Conservation (phyloP, 2,888 invertebrate species). For the Myathropa florea region DNA sequence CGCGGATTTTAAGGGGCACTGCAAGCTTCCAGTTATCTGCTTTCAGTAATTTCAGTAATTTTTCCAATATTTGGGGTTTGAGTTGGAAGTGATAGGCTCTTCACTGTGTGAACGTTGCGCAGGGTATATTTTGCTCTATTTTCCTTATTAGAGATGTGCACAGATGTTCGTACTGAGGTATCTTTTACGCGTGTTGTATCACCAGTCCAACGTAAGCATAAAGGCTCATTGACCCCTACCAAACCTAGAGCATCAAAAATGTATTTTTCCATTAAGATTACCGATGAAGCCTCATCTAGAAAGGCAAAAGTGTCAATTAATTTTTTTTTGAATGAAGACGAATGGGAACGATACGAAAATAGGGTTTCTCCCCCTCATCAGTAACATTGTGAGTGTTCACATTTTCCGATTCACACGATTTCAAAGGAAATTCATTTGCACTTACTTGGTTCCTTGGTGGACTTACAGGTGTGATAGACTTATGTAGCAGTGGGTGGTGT, state of each 20-base stretch:
- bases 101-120: not conserved
- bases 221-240: not conserved
- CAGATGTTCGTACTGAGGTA: not conserved
- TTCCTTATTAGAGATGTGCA: not conserved
- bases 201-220: constrained; percentile 18
- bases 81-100: not conserved
- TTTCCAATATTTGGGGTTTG: constrained; percentile 6
- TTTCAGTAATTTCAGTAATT: no score
- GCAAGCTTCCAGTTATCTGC: constrained; percentile 24
- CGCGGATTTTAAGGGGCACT: constrained; percentile 5
- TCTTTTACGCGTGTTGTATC: constrained; percentile 11
- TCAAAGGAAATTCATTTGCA: no score
- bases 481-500: no score
- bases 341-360: no score
- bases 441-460: no score
- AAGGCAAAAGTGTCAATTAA: no score
- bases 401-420: no score
- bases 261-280: not conserved
- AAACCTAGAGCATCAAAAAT: not conserved
- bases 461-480: no score
- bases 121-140: not conserved
- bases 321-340: no score
- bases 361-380: no score
- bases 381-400: no score
- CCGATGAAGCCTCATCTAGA: not conserved